These are phyloP conservation scores for Actenoides hombroni DNA, from an alignment of 2,113 vertebrate genomes.

Conservation along the genomic window DNA sequence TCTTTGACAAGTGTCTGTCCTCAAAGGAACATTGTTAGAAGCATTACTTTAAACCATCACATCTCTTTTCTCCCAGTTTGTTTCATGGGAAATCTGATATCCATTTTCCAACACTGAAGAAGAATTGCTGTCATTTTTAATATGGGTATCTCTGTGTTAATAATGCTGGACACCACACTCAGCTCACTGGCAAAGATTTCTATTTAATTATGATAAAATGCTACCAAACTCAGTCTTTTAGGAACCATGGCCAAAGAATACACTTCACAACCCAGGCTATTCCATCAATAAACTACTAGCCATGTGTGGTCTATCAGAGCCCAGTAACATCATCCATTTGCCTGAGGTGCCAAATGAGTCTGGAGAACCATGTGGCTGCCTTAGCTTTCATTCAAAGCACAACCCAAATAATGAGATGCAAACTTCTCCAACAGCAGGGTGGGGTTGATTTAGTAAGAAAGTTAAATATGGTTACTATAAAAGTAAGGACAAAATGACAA, in stretches of 20 bases:
- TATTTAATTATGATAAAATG: not conserved
- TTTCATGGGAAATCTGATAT: not conserved
- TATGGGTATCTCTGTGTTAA: not conserved
- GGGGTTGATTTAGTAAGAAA: not conserved
- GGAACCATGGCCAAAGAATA: not conserved
- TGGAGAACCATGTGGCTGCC: not conserved
- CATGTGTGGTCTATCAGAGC: fast-evolving
- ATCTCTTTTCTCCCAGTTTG: not conserved
- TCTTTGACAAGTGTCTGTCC: not conserved
- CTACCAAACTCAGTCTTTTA: not conserved
- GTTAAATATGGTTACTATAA: not conserved
- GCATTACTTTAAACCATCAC: not conserved
- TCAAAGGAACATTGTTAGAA: not conserved
- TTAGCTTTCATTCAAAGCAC: not conserved
- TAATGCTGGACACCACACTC: not conserved
- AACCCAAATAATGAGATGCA: not conserved
- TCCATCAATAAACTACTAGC: not conserved
- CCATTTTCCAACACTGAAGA: not conserved
- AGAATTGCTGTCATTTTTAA: not conserved
- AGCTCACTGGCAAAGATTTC: not conserved
- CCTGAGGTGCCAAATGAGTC: not conserved
- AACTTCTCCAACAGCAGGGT: not conserved
- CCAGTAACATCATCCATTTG: not conserved
- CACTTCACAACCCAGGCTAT: not conserved
- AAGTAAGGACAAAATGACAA: not conserved